phyloP scores from a whole-genome alignment of 2,113 vertebrate species.

The Plecturocebus donacophilus region DNA sequence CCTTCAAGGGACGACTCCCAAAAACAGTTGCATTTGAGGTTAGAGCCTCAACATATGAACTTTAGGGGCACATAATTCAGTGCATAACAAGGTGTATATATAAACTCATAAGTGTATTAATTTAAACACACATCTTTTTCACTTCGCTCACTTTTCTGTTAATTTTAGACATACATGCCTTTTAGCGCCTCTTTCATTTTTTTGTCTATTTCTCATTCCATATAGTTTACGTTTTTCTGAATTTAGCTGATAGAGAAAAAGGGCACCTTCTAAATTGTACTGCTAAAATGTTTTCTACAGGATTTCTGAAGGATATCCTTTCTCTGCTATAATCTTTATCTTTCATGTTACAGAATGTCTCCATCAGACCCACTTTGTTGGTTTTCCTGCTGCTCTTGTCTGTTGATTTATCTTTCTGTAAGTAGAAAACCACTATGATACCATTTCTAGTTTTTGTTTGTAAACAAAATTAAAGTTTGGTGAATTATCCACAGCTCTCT shows the following conservation, averaged over 20 bases:
- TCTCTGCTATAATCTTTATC: background rate
- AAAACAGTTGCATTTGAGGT: background rate
- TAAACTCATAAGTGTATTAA: background rate
- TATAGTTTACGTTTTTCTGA: background rate
- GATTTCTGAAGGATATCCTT: background rate
- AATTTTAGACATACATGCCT: background rate
- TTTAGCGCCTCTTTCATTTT: background rate
- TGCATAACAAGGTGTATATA: background rate
- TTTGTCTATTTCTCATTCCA: background rate
- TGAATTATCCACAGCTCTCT: background rate
- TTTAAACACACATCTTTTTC: background rate
- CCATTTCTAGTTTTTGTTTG: background rate
- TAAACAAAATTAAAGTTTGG: background rate
- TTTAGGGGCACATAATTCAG: background rate
- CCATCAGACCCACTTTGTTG: background rate
- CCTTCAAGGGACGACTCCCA: background rate
- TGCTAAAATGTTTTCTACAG: background rate
- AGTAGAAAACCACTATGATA: background rate
- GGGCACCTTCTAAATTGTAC: background rate
- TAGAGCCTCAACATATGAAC: background rate
- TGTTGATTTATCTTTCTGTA: background rate
- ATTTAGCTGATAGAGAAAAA: background rate
- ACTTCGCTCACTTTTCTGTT: background rate
- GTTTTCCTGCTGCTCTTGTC: background rate
- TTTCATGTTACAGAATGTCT: background rate